Base-by-base conservation (phyloP, 2,113 vertebrate species). In the Orthonyx spaldingii region DNA sequence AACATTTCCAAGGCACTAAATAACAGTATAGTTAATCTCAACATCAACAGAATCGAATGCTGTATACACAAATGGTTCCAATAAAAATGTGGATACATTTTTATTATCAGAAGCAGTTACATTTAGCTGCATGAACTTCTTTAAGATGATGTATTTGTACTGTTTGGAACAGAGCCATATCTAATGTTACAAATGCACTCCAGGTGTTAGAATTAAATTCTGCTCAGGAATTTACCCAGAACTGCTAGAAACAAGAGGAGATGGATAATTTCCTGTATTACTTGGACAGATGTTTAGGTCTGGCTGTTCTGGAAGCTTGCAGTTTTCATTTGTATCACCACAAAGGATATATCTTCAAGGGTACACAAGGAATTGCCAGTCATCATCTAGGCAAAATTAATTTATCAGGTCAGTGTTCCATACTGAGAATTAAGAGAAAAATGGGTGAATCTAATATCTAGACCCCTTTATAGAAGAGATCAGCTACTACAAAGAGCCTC, bases 141-240 rank as follows among this genome's bases (percentile, higher is more conserved):
- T 68, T 74, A 65, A 77, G 41, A 87, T 53, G 59, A 90, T 74
- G 68, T 74, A 92, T 65, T 90, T 78, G 22, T 77, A 74, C 21
- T 77, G 21, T 59, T 59, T 94, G 90, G 60, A 93, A 76, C 27
- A 91, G 46, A 91, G 78, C 82, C 87, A 68, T 56, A 89, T 89
- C 87, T 91, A 82, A 89, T 68, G 64, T 95, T 93, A 91, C 84
- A 95, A 93, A 94, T 90, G 75, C 24, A 82, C 39, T 78, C 81
- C 87, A 96, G 84, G 87, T 96, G 80, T 84, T 87, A 78, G 39
- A 90, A 66, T 41, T 13, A 93, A 94, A 91, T 77, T 88, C 15
- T 70, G 75, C 39, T 86, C 19, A 86, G 55, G 23, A 89, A 89
- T 94, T 81, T 90, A 46, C 79, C 35, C 83, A 90, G 55, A 86